A percentile compares a stretch with the other conserved stretches of the same genome.
Conservation (phyloP, 2,888 invertebrate species). For the Drosophila koepferae region DNA sequence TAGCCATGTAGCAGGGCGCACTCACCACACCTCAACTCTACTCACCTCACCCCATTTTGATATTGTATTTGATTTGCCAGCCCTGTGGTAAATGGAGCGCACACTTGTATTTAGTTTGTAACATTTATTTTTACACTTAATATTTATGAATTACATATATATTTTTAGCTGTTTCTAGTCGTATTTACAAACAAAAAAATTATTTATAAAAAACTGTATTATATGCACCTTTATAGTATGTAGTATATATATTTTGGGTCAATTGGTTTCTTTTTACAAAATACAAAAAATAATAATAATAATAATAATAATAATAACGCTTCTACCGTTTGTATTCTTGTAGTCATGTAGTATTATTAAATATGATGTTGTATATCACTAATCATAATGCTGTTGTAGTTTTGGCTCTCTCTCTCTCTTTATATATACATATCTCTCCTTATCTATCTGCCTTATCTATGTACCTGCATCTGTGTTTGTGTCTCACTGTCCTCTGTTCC, state of each 20-base stretch:
- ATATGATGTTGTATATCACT: conserved; percentile 25
- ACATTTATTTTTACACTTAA: conserved; percentile 20
- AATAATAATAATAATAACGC: conserved; percentile 15
- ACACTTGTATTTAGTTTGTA: conserved; percentile 26
- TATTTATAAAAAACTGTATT: conserved; percentile 39
- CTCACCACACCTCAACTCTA: conserved; percentile 8
- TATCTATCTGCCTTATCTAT: not conserved
- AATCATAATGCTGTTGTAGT: conserved; percentile 36
- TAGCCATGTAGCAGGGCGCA: conserved; percentile 37
- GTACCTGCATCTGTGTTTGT: not conserved
- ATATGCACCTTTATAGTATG: conserved; percentile 73
- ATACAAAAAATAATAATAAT: conserved; percentile 2
- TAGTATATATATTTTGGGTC: conserved; percentile 57
- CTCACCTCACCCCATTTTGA: not conserved
- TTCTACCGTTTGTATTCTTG: conserved; percentile 21
- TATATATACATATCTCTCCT: not conserved
- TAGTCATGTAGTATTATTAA: conserved; percentile 14
- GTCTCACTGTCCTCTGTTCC: not conserved
- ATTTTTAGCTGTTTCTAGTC: conserved; percentile 63
- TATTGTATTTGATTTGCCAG: conserved; percentile 11
- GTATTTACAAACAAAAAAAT: conserved; percentile 26
- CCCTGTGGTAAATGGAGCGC: conserved; percentile 34
- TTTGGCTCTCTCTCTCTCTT: conserved; percentile 7
- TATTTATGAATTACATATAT: conserved; percentile 30
- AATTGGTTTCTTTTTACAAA: conserved; percentile 35